A percentile compares a stretch with the other conserved stretches of the same genome.
Evolutionary conservation across 2,113 vertebrate genomes (phyloP).

Genomic region (Carassius auratus): DNA sequence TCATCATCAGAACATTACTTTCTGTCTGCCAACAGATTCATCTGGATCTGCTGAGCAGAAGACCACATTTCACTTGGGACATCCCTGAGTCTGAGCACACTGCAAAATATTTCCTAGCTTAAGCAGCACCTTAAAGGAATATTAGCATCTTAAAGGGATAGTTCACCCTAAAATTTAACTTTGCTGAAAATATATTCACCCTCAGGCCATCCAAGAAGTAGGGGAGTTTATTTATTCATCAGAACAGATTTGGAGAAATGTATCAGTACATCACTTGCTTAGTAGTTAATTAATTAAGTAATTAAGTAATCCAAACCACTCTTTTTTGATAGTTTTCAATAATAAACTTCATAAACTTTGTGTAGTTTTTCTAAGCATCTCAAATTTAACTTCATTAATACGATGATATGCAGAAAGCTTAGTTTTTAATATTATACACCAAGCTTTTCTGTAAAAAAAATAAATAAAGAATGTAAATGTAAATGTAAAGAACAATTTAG

Average conservation of each 20-base stretch:
- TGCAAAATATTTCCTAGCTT: not conserved
- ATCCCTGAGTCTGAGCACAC: not conserved
- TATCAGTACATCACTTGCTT: not conserved
- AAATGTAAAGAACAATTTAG: not conserved
- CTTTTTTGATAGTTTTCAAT: no score
- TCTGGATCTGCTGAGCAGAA: not conserved
- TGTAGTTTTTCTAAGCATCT: not conserved
- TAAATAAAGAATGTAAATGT: no score
- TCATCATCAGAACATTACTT: slow-evolving; percentile 1
- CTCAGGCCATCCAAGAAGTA: no score
- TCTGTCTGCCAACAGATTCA: not conserved
- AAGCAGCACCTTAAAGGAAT: no score
- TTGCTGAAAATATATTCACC: no score
- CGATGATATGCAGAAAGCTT: not conserved
- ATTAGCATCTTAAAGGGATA: no score
- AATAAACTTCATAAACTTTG: no score
- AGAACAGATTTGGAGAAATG: no score
- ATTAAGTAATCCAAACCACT: no score
- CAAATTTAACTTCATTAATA: not conserved
- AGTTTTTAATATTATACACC: not conserved
- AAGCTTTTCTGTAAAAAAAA: no score
- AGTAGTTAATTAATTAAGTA: not conserved
- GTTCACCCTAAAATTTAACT: no score
- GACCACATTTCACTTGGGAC: not conserved
- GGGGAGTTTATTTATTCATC: no score